Percentiles rank a stretch among this genome's conserved stretches.
These are phyloP conservation scores for Simalia tracyae DNA, from an alignment of 2,797 vertebrate species.

Conservation along the genomic window DNA sequence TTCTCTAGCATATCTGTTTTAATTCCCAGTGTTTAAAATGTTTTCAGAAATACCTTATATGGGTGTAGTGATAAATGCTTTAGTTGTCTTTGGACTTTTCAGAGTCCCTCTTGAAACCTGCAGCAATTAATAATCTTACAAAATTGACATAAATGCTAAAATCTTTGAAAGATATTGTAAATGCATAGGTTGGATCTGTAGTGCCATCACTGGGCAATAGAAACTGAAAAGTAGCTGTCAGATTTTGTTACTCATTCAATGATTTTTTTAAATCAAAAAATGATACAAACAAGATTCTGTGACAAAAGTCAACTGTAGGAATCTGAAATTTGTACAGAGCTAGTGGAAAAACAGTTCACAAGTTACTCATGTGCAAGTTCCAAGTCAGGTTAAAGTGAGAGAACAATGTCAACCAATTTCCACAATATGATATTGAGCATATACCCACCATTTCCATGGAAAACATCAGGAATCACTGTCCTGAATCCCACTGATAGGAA, in stretches of 20 bases:
- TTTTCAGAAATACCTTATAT: neutral
- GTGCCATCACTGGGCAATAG: neutral
- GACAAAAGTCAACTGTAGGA: neutral
- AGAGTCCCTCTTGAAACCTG: neutral
- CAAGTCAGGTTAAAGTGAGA: neutral
- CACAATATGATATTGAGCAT: neutral
- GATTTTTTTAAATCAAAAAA: neutral
- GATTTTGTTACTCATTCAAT: neutral
- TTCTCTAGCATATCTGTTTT: neutral
- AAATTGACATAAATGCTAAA: neutral
- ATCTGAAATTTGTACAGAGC: neutral
- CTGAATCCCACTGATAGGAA: neutral
- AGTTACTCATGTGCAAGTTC: neutral
- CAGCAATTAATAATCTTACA: neutral
- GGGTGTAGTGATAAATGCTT: conserved; percentile 11
- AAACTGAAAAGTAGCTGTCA: neutral
- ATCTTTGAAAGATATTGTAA: neutral
- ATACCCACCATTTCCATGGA: neutral
- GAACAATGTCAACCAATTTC: neutral
- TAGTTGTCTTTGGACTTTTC: conserved; percentile 12
- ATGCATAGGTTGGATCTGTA: neutral
- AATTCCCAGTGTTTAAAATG: conserved; percentile 30
- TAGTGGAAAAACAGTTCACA: neutral
- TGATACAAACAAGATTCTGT: neutral
- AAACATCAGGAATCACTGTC: neutral